Percentiles rank a stretch among this genome's conserved stretches.
Conservation (phyloP, 2,888 invertebrate genomes). For the Scaptomyza reducta region DNA sequence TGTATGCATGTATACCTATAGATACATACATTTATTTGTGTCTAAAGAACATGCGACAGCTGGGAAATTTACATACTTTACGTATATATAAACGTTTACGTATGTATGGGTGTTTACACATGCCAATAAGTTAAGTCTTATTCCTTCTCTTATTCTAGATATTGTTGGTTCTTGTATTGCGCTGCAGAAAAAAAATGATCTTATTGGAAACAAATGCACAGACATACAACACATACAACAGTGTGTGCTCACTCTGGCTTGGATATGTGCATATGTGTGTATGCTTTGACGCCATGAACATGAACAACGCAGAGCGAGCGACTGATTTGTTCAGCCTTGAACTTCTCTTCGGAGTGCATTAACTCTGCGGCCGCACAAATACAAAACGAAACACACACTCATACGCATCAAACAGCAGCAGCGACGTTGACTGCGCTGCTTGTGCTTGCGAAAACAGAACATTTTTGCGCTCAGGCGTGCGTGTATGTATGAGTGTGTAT, state of each 20-base stretch:
- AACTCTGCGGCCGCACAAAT: constrained; percentile 73
- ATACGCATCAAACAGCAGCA: constrained; percentile 17
- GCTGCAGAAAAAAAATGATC: constrained; percentile 62
- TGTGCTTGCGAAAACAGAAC: constrained; percentile 45
- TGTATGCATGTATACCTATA: constrained; percentile 1
- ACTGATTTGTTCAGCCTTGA: constrained; percentile 84
- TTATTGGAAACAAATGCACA: constrained; percentile 57
- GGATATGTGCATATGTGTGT: constrained; percentile 16
- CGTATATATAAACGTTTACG: not conserved
- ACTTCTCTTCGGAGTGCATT: constrained; percentile 84
- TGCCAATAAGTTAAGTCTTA: constrained; percentile 50
- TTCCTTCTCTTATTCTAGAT: constrained; percentile 33
- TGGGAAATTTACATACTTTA: not conserved
- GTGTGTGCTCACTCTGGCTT: constrained; percentile 3
- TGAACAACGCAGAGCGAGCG: constrained; percentile 63
- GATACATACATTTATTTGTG: not conserved
- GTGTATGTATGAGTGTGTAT: constrained; percentile 10
- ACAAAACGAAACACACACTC: constrained; percentile 35
- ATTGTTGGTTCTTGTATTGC: constrained; percentile 22
- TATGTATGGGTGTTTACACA: not conserved
- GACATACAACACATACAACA: constrained; percentile 16
- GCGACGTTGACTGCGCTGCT: constrained; percentile 21
- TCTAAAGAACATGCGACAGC: not conserved
- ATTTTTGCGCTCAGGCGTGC: constrained; percentile 23
- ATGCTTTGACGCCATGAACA: constrained; percentile 54